Conservation (phyloP, 2,113 vertebrate species). For the Monopterus albus region DNA sequence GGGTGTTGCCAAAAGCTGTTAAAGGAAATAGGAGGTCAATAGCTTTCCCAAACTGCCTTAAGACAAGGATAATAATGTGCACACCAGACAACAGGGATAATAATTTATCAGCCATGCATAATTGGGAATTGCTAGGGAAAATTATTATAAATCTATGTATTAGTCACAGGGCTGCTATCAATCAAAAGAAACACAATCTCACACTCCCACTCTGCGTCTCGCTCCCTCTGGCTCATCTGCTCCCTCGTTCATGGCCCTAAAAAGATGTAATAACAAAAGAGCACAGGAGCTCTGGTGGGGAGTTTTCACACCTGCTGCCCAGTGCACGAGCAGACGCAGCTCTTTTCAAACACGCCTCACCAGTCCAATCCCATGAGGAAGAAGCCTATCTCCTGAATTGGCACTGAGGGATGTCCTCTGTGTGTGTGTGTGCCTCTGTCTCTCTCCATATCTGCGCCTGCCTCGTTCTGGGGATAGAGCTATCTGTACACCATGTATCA, state of each 20-base stretch:
- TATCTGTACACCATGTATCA: conserved; percentile 57
- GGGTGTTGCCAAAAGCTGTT: conserved; percentile 37
- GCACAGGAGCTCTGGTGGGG: conserved; percentile 64
- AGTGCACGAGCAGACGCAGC: conserved; percentile 64
- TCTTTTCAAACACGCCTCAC: conserved; percentile 73
- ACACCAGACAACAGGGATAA: conserved; percentile 32
- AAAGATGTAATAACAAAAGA: conserved; percentile 81
- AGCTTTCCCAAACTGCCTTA: conserved; percentile 28
- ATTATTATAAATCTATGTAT: conserved; percentile 78
- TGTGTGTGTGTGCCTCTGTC: conserved; percentile 19
- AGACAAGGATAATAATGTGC: conserved; percentile 40
- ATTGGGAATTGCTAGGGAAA: conserved; percentile 64
- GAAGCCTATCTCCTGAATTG: conserved; percentile 74
- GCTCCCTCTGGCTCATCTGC: conserved; percentile 67
- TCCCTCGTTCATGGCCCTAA: conserved; percentile 76
- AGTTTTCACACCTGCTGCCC: conserved; percentile 83
- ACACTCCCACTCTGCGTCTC: conserved; percentile 51
- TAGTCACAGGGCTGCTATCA: conserved; percentile 74
- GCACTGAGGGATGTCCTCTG: conserved; percentile 76
- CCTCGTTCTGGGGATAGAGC: conserved; percentile 39
- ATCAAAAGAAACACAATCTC: conserved; percentile 75
- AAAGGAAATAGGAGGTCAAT: conserved; percentile 38
- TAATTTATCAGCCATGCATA: conserved; percentile 73
- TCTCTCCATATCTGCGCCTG: conserved; percentile 13
- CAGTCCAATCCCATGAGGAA: conserved; percentile 72